A percentile compares a stretch with the other conserved stretches of the same genome.
phyloP scores from a whole-genome alignment of 2,113 vertebrate genomes.

The Cheilinus undulatus region DNA sequence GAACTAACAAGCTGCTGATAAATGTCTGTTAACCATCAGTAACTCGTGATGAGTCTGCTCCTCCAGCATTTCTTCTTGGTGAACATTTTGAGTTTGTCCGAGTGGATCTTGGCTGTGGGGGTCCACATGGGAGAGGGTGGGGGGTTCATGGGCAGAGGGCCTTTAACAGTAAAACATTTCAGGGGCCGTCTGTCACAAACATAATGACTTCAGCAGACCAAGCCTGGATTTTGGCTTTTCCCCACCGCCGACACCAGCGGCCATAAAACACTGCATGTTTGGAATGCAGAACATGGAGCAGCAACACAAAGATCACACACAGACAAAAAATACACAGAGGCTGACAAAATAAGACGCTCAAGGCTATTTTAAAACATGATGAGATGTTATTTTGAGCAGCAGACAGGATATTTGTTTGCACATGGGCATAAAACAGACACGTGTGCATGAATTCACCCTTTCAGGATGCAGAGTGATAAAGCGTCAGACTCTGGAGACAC shows the following conservation, averaged over 20 bases:
- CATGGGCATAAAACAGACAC: not conserved
- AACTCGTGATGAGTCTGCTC: no score
- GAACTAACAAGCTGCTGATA: no score
- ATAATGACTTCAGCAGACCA: constrained; percentile 82
- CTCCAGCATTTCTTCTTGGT: no score
- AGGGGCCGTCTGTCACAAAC: constrained; percentile 72
- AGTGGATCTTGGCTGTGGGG: constrained; percentile 44
- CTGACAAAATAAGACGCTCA: constrained; percentile 5
- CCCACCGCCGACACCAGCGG: constrained; percentile 65
- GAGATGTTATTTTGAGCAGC: not conserved
- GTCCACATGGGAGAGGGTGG: constrained; percentile 60
- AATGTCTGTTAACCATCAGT: no score
- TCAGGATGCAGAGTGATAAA: constrained; percentile 38
- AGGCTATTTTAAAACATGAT: constrained; percentile 15
- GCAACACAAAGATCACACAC: constrained; percentile 52
- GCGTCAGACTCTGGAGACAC: constrained; percentile 14
- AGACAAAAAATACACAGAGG: constrained; percentile 22
- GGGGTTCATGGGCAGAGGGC: constrained; percentile 68
- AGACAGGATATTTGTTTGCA: constrained; percentile 5
- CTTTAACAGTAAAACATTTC: constrained; percentile 78
- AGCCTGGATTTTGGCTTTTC: constrained; percentile 69
- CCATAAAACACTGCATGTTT: constrained; percentile 71
- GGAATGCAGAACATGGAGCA: constrained; percentile 72
- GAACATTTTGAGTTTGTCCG: no score
- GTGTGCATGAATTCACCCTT: constrained; percentile 1